Evolutionary conservation across 2,888 invertebrate genomes (phyloP).

Genomic region (Paralinhomoeus sp.): DNA sequence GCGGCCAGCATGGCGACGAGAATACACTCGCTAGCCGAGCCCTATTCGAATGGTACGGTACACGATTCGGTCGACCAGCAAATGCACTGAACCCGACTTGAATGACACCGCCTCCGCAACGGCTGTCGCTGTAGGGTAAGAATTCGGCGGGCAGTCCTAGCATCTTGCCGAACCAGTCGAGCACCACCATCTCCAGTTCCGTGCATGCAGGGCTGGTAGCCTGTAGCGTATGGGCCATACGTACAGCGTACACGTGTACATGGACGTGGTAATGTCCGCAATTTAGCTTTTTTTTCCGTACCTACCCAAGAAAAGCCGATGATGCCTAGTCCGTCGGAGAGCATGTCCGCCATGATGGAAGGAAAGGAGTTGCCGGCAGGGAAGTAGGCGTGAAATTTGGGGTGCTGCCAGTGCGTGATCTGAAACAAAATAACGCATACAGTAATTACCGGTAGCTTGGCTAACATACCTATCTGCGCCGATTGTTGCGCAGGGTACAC

Average conservation of each 20-base stretch:
- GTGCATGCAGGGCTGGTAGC: slow-evolving; percentile 31
- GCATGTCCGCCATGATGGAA: slow-evolving; percentile 21
- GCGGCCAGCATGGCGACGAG: slow-evolving; percentile 48
- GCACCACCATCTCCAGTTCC: slow-evolving; percentile 30
- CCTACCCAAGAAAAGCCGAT: slow-evolving; percentile 25
- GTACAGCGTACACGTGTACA: too few species aligned
- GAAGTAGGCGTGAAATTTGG: slow-evolving; percentile 23
- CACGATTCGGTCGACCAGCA: too few species aligned
- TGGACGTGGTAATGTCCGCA: too few species aligned
- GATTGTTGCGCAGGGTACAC: too few species aligned
- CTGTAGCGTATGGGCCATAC: slow-evolving; percentile 7
- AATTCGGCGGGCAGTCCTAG: slow-evolving; percentile 24
- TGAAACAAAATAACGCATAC: too few species aligned
- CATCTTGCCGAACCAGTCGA: slow-evolving; percentile 32
- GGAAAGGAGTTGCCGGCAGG: slow-evolving; percentile 23
- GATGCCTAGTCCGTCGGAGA: slow-evolving; percentile 17
- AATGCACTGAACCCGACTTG: too few species aligned
- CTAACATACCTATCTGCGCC: too few species aligned
- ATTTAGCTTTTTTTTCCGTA: too few species aligned
- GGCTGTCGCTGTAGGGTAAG: too few species aligned
- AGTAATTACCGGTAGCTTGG: too few species aligned
- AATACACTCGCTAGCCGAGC: slow-evolving; percentile 71
- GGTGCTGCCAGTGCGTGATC: slow-evolving; percentile 24
- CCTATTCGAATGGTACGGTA: too few species aligned
- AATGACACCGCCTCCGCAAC: too few species aligned